phyloP scores from a whole-genome alignment of 2,113 vertebrate species.

The Hypocryptadius cinnamomeus region DNA sequence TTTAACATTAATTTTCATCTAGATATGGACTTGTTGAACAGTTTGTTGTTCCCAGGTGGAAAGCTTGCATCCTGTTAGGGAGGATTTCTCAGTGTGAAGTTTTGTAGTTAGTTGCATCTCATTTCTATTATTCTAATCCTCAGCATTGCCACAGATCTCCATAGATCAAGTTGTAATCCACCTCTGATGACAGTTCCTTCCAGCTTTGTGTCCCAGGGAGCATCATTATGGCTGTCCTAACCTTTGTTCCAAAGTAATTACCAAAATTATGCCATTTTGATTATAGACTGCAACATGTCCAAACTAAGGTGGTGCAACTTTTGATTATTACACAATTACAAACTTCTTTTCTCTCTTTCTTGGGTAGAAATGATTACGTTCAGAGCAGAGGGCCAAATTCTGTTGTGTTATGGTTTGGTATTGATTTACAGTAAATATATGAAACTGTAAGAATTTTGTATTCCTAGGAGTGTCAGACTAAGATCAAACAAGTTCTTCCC shows the following conservation, averaged over 20 bases:
- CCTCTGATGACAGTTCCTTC: not conserved
- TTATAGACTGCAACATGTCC: not conserved
- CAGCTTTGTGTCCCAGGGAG: not conserved
- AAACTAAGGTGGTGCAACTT: not conserved
- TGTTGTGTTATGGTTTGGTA: not conserved
- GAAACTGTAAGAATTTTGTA: not conserved
- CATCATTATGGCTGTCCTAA: not conserved
- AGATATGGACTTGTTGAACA: rapidly evolving
- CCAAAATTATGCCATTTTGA: not conserved
- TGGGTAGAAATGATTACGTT: not conserved
- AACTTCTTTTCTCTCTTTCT: not conserved
- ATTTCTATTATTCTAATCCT: not conserved
- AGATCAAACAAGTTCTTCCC: not conserved
- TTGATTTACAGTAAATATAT: not conserved
- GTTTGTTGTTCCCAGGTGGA: not conserved
- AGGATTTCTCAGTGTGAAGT: not conserved
- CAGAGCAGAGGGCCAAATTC: not conserved
- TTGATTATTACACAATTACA: not conserved
- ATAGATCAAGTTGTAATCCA: not conserved
- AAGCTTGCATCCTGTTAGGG: too few relatives aligned
- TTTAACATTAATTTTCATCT: not conserved
- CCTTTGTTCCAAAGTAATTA: not conserved
- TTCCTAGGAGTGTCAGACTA: not conserved
- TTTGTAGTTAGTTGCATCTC: not conserved
- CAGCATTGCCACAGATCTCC: not conserved